Percentiles rank a stretch among this genome's conserved stretches.
Conservation (phyloP, 1,140 invertebrate species). For the Bombus terrestris region DNA sequence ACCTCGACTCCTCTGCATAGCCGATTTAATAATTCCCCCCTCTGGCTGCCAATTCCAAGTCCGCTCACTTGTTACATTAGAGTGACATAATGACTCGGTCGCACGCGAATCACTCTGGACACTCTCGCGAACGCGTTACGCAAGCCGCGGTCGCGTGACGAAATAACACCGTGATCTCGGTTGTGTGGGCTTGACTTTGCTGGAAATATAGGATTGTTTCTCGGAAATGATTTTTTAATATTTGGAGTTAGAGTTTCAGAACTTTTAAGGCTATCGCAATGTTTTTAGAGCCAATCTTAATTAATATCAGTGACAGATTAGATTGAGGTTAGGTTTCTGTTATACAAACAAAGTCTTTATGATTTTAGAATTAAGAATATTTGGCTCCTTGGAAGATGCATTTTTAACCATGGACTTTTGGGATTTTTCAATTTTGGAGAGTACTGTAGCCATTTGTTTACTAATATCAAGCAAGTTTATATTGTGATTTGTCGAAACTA, state of each 20-base stretch:
- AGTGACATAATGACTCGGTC: slow-evolving; percentile 22
- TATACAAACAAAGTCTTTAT: too few species aligned
- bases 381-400: too few species aligned
- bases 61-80: slow-evolving; percentile 39
- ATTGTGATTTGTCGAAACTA: too few species aligned
- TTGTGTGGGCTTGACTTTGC: too few species aligned
- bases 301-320: too few species aligned
- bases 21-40: slow-evolving; percentile 48
- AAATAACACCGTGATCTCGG: neutral
- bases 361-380: too few species aligned
- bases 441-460: too few species aligned
- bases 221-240: neutral
- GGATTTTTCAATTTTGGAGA: too few species aligned
- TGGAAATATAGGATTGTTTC: neutral
- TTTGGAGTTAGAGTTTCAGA: neutral
- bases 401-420: too few species aligned
- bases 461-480: neutral
- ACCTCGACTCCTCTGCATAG: slow-evolving; percentile 4
- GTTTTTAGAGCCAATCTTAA: too few species aligned
- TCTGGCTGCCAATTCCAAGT: slow-evolving; percentile 31
- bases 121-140: neutral
- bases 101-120: slow-evolving; percentile 14
- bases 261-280: too few species aligned
- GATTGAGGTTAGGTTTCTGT: too few species aligned
- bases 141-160: neutral